Evolutionary conservation across 2,888 invertebrate species (phyloP).

Genomic region (Emmelina monodactyla): DNA sequence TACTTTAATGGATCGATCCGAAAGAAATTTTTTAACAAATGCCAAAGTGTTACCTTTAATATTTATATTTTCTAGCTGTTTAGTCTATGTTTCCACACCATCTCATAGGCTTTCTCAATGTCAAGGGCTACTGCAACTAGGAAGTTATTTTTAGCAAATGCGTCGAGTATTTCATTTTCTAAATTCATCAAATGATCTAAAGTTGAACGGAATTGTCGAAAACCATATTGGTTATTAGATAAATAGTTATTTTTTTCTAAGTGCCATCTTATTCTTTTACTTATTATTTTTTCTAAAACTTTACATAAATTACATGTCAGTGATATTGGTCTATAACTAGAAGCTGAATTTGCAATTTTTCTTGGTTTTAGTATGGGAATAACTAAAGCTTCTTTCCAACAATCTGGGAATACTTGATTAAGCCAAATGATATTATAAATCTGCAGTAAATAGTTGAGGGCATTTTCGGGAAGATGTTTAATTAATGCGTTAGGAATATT

Average conservation of each 20-base stretch:
- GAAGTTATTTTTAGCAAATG: too few species aligned
- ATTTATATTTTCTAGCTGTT: too few species aligned
- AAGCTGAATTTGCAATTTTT: constrained; percentile 5
- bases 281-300: too few species aligned
- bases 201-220: constrained; percentile 12
- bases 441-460: constrained; percentile 8
- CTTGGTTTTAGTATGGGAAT: constrained; percentile 15
- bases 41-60: too few species aligned
- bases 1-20: too few species aligned
- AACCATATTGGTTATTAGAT: constrained; percentile 12
- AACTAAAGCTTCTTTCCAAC: constrained; percentile 14
- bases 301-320: too few species aligned
- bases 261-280: too few species aligned
- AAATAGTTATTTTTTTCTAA: constrained; percentile 5
- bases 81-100: too few species aligned
- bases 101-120: too few species aligned
- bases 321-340: constrained; percentile 14
- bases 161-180: too few species aligned
- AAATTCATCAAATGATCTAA: constrained; percentile 12
- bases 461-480: constrained; percentile 10
- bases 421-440: constrained; percentile 7
- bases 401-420: constrained; percentile 12
- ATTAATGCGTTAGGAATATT: constrained; percentile 13
- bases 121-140: too few species aligned
- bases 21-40: too few species aligned